Conservation (phyloP, 2,888 invertebrate species). For the Zhuqinia jingwanae region DNA sequence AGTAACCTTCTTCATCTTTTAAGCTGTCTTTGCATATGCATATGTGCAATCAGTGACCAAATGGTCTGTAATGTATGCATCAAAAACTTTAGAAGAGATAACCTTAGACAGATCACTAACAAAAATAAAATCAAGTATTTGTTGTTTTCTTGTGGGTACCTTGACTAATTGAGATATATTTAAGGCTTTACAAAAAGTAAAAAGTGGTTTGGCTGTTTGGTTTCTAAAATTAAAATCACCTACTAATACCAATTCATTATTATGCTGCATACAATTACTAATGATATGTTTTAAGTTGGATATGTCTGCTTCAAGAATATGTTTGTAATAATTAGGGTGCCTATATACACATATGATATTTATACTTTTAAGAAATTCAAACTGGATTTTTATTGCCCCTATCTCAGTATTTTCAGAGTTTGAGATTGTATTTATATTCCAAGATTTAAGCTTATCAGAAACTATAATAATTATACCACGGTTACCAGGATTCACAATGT, state of each 20-base stretch:
- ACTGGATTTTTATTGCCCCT: background rate
- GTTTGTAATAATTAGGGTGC: slow-evolving; percentile 19
- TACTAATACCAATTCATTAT: background rate
- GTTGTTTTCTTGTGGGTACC: background rate
- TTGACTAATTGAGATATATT: background rate
- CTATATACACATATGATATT: background rate
- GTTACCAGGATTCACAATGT: background rate
- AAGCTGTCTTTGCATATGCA: too few relatives aligned
- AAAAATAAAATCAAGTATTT: slow-evolving; percentile 27
- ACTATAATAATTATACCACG: background rate
- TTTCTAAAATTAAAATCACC: slow-evolving; percentile 24
- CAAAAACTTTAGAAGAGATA: background rate
- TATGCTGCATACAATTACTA: background rate
- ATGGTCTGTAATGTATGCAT: slow-evolving; percentile 13
- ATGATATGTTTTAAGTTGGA: background rate
- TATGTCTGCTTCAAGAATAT: background rate
- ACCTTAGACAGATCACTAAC: background rate
- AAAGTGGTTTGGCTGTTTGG: background rate
- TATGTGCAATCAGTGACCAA: background rate
- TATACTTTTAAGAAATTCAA: slow-evolving; percentile 12
- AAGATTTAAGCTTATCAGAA: slow-evolving; percentile 4
- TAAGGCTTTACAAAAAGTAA: background rate
- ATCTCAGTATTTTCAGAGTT: background rate
- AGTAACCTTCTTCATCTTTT: too few relatives aligned
- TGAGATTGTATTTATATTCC: background rate